These are phyloP conservation scores for Catamblyrhynchus diadema DNA, from an alignment of 2,797 vertebrate genomes.

Conservation along the genomic window DNA sequence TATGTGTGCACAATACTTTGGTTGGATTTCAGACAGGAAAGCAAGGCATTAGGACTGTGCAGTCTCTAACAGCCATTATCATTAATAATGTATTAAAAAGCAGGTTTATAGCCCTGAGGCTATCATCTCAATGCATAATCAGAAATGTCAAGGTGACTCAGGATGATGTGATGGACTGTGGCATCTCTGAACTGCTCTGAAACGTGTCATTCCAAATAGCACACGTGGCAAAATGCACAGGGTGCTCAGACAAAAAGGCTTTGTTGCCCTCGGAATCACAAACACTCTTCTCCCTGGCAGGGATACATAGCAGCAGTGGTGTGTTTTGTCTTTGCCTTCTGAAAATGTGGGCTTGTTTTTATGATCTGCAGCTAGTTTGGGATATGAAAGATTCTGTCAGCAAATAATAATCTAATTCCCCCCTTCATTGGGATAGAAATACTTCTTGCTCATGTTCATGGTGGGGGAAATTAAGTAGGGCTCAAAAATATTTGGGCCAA, in stretches of 20 bases:
- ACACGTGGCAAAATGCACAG: not conserved
- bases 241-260: not conserved
- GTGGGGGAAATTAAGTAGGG: not conserved
- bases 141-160: constrained; percentile 54
- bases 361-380: not conserved
- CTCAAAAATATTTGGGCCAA: not conserved
- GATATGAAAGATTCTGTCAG: not conserved
- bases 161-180: constrained; percentile 3
- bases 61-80: not conserved
- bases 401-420: not conserved
- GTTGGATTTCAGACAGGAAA: not conserved
- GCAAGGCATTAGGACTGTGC: not conserved
- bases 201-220: not conserved
- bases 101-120: constrained; percentile 39
- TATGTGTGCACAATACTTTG: not conserved
- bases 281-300: not conserved
- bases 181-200: not conserved
- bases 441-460: accelerated
- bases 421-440: not conserved
- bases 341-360: not conserved
- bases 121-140: constrained; percentile 28
- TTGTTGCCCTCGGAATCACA: not conserved
- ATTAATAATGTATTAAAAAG: constrained; percentile 49
- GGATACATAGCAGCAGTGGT: not conserved
- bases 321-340: not conserved